Evolutionary conservation across 2,113 vertebrate genomes (phyloP).

Genomic region (Mixornis gularis): DNA sequence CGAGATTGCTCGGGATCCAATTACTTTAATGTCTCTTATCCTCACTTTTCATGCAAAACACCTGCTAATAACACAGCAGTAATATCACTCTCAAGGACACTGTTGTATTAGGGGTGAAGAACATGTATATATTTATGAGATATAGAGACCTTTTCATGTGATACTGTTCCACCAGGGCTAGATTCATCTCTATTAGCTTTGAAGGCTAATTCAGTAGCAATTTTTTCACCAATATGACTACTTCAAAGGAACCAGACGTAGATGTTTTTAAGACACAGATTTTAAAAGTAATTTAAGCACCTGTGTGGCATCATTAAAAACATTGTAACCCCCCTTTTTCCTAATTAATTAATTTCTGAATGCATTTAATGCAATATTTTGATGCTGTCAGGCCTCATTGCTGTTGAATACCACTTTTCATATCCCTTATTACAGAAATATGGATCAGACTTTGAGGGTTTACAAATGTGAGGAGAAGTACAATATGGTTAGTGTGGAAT

Average conservation of each 20-base stretch:
- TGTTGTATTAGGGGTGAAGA: not conserved
- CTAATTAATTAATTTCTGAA: not conserved
- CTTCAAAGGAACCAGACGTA: not conserved
- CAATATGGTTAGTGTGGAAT: not conserved
- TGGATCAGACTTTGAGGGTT: not conserved
- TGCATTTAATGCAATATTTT: not conserved
- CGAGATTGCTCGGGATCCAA: not conserved
- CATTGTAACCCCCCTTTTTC: not conserved
- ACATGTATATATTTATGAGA: conserved; percentile 17
- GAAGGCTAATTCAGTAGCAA: conserved; percentile 11
- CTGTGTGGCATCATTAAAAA: not conserved
- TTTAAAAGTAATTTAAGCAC: not conserved
- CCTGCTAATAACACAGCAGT: not conserved
- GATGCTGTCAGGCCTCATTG: not conserved
- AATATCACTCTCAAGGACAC: not conserved
- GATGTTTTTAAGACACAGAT: not conserved
- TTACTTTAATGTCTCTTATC: conserved; percentile 24
- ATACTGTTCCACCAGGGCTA: not conserved
- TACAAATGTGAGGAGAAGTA: not conserved
- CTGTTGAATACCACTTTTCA: not conserved
- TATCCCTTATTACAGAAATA: not conserved
- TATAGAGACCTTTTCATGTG: not conserved
- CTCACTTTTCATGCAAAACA: conserved; percentile 35
- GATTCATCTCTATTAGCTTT: conserved; percentile 25
- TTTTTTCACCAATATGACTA: conserved; percentile 5